Evolutionary conservation across 2,797 vertebrate genomes (phyloP).

Genomic region (Galago senegalensis): DNA sequence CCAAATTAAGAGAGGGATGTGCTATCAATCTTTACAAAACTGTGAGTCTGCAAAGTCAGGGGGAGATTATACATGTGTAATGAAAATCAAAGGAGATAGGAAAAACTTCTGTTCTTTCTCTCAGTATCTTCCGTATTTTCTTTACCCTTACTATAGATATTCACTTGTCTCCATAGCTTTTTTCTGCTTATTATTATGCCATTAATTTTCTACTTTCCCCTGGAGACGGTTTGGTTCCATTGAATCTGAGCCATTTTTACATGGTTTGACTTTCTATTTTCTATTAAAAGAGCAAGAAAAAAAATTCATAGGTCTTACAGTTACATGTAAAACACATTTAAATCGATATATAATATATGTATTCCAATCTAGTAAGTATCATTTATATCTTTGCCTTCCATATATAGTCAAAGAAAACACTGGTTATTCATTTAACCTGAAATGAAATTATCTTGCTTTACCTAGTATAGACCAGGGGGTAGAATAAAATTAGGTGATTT

Average conservation of each 20-base stretch:
- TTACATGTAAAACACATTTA: neutral
- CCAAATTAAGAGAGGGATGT: constrained; percentile 16
- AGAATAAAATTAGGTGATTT: neutral
- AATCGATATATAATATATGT: neutral
- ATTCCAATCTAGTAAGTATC: neutral
- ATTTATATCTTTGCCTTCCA: constrained; percentile 34
- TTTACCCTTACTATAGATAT: neutral
- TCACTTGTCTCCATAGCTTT: neutral
- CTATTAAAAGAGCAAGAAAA: neutral
- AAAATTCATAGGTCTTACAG: neutral
- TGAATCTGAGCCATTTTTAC: neutral
- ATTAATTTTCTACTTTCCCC: neutral
- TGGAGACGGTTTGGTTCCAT: neutral
- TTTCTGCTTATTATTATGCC: neutral
- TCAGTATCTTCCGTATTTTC: neutral
- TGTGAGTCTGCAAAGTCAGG: neutral
- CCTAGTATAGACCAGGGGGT: neutral
- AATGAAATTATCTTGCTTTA: neutral
- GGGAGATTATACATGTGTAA: neutral
- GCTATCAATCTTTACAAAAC: neutral
- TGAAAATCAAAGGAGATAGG: neutral
- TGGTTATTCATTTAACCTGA: neutral
- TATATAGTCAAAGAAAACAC: neutral
- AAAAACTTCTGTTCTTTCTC: neutral
- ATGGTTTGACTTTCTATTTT: neutral